These are phyloP conservation scores for Cryptotermes secundus DNA, from an alignment of 1,140 invertebrate genomes.

Conservation along the genomic window DNA sequence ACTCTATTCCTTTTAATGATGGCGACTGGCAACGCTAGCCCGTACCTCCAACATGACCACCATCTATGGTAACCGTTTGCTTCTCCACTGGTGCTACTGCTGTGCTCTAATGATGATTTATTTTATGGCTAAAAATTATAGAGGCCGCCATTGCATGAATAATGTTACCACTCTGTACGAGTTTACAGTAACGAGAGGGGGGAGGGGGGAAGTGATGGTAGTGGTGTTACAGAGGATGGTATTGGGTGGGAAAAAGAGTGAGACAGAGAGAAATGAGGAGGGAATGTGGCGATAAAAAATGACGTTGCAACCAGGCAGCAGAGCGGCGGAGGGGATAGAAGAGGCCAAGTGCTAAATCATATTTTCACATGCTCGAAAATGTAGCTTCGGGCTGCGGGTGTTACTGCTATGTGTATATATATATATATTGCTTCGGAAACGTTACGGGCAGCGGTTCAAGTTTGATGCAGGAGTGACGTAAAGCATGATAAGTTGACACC, in stretches of 20 bases:
- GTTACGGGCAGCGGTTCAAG: background rate
- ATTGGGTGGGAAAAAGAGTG: slow-evolving; percentile 22
- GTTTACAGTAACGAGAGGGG: slow-evolving; percentile 33
- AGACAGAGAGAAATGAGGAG: background rate
- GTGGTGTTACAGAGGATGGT: slow-evolving; percentile 8
- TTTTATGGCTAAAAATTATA: slow-evolving; percentile 37
- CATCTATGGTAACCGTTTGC: background rate
- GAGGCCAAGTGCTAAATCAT: slow-evolving; percentile 29
- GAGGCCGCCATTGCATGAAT: slow-evolving; percentile 36
- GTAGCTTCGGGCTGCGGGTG: background rate
- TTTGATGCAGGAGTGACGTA: slow-evolving; percentile 7
- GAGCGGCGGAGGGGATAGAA: background rate
- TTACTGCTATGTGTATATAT: too few relatives aligned
- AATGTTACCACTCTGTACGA: slow-evolving; percentile 32
- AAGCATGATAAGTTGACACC: background rate
- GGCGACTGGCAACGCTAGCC: background rate
- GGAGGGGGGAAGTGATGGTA: background rate
- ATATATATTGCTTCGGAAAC: slow-evolving; percentile 10
- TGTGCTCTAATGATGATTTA: slow-evolving; percentile 35
- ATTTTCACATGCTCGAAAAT: slow-evolving; percentile 26
- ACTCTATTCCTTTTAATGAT: background rate
- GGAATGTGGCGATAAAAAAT: slow-evolving; percentile 32
- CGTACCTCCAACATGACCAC: background rate
- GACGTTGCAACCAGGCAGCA: slow-evolving; percentile 27
- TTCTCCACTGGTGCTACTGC: background rate